phyloP scores from a whole-genome alignment of 2,113 vertebrate genomes.

The Abramis brama region DNA sequence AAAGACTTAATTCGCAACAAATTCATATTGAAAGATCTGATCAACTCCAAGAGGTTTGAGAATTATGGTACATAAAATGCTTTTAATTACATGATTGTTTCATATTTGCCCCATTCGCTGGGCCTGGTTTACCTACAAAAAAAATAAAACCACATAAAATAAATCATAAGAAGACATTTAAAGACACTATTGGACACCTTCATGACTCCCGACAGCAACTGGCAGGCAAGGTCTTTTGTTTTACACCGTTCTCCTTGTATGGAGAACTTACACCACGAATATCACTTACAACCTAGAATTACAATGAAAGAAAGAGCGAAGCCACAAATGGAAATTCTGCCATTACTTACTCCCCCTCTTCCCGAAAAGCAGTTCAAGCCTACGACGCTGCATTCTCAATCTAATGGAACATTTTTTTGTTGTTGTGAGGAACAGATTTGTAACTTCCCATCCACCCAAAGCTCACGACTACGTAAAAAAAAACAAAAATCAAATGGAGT shows the following conservation, averaged over 20 bases:
- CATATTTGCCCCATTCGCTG: slow-evolving; percentile 59
- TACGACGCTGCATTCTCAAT: neutral
- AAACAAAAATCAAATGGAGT: neutral
- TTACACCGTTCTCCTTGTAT: slow-evolving; percentile 31
- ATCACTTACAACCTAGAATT: slow-evolving; percentile 48
- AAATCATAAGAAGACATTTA: slow-evolving; percentile 45
- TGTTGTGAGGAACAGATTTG: neutral
- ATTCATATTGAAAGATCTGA: slow-evolving; percentile 91
- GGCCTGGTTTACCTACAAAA: slow-evolving; percentile 49
- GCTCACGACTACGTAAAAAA: neutral
- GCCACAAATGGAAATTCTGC: neutral
- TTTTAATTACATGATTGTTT: slow-evolving; percentile 95
- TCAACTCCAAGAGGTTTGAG: slow-evolving; percentile 81
- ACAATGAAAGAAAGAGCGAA: slow-evolving; percentile 51
- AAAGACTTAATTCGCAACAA: slow-evolving; percentile 92
- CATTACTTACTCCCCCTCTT: neutral
- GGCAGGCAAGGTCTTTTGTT: slow-evolving; percentile 59
- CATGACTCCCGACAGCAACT: slow-evolving; percentile 56
- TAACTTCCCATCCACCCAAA: neutral
- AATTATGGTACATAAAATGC: slow-evolving; percentile 63
- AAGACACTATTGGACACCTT: slow-evolving; percentile 62
- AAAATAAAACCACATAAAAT: slow-evolving; percentile 45
- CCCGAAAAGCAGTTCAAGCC: neutral
- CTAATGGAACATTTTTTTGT: neutral
- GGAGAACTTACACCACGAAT: slow-evolving; percentile 32